Percentiles rank a stretch among this genome's conserved stretches.
These are phyloP conservation scores for Emmelina monodactyla DNA, from an alignment of 2,888 invertebrate species.

Conservation along the genomic window DNA sequence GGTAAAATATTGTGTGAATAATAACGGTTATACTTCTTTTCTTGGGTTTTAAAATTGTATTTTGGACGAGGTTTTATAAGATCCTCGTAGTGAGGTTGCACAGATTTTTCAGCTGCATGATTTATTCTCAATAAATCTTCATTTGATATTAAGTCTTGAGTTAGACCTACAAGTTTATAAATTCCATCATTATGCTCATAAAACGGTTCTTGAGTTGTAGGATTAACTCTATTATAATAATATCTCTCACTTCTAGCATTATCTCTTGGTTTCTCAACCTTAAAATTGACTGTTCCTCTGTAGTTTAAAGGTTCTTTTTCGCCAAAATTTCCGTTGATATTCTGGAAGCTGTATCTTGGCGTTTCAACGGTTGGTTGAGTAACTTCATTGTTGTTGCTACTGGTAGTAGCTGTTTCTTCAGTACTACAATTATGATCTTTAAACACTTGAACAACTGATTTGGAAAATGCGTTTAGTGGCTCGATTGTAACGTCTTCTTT, in stretches of 20 bases:
- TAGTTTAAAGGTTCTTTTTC: constrained; percentile 29
- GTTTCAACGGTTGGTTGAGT: neutral
- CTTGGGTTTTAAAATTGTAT: constrained; percentile 23
- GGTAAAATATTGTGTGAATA: constrained; percentile 16
- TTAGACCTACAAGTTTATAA: constrained; percentile 62
- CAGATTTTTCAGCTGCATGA: constrained; percentile 42
- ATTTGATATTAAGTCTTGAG: constrained; percentile 68
- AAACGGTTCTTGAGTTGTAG: constrained; percentile 19
- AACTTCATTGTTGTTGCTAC: constrained; percentile 10
- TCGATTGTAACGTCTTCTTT: constrained; percentile 7
- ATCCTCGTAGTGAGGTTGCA: constrained; percentile 32
- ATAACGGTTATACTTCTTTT: constrained; percentile 20
- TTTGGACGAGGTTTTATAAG: constrained; percentile 34
- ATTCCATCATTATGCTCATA: constrained; percentile 35
- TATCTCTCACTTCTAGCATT: constrained; percentile 40
- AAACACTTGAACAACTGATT: constrained; percentile 42
- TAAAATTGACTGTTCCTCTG: constrained; percentile 31
- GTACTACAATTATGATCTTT: constrained; percentile 45
- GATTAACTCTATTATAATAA: constrained; percentile 27
- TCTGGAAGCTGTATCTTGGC: constrained; percentile 25
- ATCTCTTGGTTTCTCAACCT: constrained; percentile 30
- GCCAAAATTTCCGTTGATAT: constrained; percentile 40
- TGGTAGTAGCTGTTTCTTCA: constrained; percentile 19
- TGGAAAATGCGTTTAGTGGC: constrained; percentile 9
- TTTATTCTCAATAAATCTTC: constrained; percentile 72